Evolutionary conservation across 2,888 invertebrate genomes (phyloP).

Genomic region (Cheilosia vernalis): DNA sequence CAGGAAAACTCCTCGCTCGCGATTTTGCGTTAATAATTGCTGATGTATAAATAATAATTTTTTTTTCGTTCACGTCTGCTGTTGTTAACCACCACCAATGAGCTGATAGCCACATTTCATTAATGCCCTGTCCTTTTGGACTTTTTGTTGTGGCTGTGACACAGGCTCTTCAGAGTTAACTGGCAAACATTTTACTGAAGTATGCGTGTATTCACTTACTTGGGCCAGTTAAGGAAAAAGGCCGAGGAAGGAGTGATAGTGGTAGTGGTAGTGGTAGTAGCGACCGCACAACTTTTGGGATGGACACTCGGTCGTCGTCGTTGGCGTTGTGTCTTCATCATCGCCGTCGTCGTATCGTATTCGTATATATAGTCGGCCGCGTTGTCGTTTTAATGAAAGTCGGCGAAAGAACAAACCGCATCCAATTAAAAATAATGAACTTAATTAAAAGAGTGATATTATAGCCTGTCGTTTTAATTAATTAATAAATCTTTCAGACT

Average conservation of each 20-base stretch:
- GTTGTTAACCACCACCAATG: background rate
- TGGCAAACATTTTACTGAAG: conserved; percentile 28
- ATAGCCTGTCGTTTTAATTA: conserved; percentile 78
- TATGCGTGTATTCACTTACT: conserved; percentile 29
- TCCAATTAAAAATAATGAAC: conserved; percentile 79
- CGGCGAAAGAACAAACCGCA: conserved; percentile 78
- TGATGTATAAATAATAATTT: conserved; percentile 27
- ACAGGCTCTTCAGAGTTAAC: conserved; percentile 44
- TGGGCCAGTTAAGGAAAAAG: conserved; percentile 55
- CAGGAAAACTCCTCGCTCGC: conserved; percentile 62
- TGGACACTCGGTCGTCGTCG: conserved; percentile 50
- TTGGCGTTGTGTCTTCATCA: conserved; percentile 18
- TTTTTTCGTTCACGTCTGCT: background rate
- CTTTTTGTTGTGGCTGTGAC: background rate
- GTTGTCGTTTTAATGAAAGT: conserved; percentile 76
- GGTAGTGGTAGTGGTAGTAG: conserved; percentile 14
- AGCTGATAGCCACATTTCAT: conserved; percentile 25
- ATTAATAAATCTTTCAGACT: conserved; percentile 77
- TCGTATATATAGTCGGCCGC: conserved; percentile 56
- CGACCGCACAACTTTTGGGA: conserved; percentile 59
- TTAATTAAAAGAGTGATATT: conserved; percentile 78
- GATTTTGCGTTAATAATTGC: conserved; percentile 58
- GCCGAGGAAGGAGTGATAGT: conserved; percentile 36
- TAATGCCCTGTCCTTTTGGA: conserved; percentile 8
- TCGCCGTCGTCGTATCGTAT: conserved; percentile 7